These are phyloP conservation scores for Diplolepis rosae DNA, from an alignment of 2,888 invertebrate species.

Conservation along the genomic window DNA sequence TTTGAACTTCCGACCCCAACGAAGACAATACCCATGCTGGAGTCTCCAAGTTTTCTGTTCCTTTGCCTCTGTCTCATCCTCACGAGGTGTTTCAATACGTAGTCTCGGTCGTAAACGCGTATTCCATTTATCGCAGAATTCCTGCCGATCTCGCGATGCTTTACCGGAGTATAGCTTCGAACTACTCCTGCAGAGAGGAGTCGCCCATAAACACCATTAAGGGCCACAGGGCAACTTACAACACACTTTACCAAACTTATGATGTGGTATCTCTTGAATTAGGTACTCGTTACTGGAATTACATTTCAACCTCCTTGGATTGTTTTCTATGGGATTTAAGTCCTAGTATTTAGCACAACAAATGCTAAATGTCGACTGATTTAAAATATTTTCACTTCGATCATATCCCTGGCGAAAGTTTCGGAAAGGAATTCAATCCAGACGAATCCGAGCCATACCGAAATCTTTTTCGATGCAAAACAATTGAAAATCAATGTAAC, in stretches of 20 bases:
- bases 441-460: too few species aligned
- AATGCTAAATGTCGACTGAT: not conserved
- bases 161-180: conserved; percentile 51
- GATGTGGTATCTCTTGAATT: conserved; percentile 66
- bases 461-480: too few species aligned
- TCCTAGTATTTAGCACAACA: too few species aligned
- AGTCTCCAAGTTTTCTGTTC: conserved; percentile 21
- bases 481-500: too few species aligned
- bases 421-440: too few species aligned
- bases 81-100: conserved; percentile 26
- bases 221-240: conserved; percentile 64
- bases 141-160: conserved; percentile 51
- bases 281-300: conserved; percentile 69
- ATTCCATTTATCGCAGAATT: conserved; percentile 60
- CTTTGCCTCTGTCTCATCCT: conserved; percentile 26
- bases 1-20: conserved; percentile 46
- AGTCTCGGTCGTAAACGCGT: conserved; percentile 32
- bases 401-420: too few species aligned
- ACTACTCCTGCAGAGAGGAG: conserved; percentile 51
- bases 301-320: conserved; percentile 55
- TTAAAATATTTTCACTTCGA: not conserved
- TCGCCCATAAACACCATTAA: conserved; percentile 71
- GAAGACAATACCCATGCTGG: conserved; percentile 48
- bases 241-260: conserved; percentile 68
- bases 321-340: not conserved